Evolutionary conservation across 2,888 invertebrate genomes (phyloP).

Genomic region (Ophion obscuratus): DNA sequence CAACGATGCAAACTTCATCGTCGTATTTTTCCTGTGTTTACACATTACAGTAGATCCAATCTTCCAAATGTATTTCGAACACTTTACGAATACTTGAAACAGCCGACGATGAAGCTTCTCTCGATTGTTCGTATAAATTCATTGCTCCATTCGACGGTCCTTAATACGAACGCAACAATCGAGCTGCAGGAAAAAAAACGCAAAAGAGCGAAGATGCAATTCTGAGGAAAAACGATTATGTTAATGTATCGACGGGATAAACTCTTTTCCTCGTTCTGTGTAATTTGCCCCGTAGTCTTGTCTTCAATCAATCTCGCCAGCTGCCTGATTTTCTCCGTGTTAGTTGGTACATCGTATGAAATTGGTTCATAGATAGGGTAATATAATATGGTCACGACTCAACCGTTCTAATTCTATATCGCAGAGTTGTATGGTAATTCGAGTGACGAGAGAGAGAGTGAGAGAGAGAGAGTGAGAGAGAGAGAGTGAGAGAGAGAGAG

Average conservation of each 20-base stretch:
- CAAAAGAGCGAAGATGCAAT: slow-evolving; percentile 2
- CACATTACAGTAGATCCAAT: no score
- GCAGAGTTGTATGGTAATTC: slow-evolving; percentile 54
- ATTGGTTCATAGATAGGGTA: slow-evolving; percentile 38
- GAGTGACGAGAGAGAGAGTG: slow-evolving; percentile 39
- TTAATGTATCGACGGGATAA: slow-evolving; percentile 52
- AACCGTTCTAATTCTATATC: slow-evolving; percentile 45
- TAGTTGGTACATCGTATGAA: slow-evolving; percentile 26
- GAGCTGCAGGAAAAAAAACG: not conserved
- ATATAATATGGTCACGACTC: slow-evolving; percentile 53
- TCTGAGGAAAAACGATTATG: slow-evolving; percentile 42
- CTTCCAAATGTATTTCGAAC: not conserved
- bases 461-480: no score
- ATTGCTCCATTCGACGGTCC: not conserved
- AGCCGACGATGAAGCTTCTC: slow-evolving; percentile 20
- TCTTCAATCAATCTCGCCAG: slow-evolving; percentile 46
- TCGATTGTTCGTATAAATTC: not conserved
- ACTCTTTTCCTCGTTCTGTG: slow-evolving; percentile 22
- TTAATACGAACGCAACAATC: slow-evolving; percentile 31
- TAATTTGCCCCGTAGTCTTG: slow-evolving; percentile 12
- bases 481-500: no score
- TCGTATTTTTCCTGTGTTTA: no score
- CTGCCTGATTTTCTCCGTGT: slow-evolving; percentile 34
- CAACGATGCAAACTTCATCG: no score
- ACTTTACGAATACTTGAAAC: not conserved